Evolutionary conservation across 2,113 vertebrate species (phyloP).

Genomic region (Sceloporus undulatus): DNA sequence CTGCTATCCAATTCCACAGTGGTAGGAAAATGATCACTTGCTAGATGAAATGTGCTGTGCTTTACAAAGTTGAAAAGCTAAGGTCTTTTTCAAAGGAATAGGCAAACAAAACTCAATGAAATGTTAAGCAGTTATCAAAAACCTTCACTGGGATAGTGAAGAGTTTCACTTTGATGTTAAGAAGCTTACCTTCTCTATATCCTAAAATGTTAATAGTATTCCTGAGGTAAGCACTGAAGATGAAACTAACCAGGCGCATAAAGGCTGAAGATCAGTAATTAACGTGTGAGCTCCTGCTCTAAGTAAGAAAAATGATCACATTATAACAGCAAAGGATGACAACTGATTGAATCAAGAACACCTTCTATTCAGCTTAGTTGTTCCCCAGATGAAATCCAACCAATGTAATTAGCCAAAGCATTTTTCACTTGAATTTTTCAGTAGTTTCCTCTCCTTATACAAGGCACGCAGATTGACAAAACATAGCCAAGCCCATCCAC

Average conservation of each 20-base stretch:
- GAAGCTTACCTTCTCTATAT: neutral
- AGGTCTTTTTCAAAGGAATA: neutral
- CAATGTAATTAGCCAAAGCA: conserved; percentile 1
- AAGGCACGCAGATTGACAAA: neutral
- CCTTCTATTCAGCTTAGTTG: neutral
- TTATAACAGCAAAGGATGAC: neutral
- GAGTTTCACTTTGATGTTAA: neutral
- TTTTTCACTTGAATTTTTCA: neutral
- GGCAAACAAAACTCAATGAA: neutral
- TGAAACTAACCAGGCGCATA: neutral
- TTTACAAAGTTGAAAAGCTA: neutral
- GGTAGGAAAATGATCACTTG: neutral
- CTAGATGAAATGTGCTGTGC: neutral
- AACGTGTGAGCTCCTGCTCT: neutral
- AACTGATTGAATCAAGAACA: conserved; percentile 16
- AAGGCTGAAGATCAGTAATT: neutral
- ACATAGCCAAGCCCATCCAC: neutral
- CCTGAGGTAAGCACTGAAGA: neutral
- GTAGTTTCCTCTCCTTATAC: neutral
- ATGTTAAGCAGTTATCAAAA: neutral
- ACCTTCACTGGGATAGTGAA: neutral
- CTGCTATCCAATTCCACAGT: neutral
- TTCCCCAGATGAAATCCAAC: neutral
- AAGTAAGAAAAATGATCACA: neutral
- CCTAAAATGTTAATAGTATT: neutral